A percentile compares a stretch with the other conserved stretches of the same genome.
Conservation (phyloP, 1,140 invertebrate genomes). For the Leptestheria dahalacensis region DNA sequence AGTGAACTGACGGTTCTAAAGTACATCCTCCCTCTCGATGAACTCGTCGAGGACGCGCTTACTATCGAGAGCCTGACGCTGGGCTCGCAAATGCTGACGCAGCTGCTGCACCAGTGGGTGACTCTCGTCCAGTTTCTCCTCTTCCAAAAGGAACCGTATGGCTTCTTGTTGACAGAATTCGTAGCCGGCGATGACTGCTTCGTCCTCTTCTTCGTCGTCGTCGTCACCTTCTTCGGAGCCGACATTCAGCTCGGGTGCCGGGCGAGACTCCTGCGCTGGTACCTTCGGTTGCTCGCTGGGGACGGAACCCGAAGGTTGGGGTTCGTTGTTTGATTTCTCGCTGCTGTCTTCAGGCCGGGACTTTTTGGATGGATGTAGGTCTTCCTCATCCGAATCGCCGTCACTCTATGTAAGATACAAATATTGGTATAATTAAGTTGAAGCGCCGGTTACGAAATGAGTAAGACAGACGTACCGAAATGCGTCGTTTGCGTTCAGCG, state of each 20-base stretch:
- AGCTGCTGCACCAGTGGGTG: constrained; percentile 9
- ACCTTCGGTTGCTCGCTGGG: too few species aligned
- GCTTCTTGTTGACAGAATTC: constrained; percentile 2
- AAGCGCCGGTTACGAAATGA: too few species aligned
- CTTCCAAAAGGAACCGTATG: constrained; percentile 5
- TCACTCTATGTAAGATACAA: too few species aligned
- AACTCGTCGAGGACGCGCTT: not conserved
- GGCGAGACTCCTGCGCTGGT: not conserved
- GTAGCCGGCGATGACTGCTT: not conserved
- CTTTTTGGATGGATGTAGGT: too few species aligned
- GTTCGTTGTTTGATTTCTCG: too few species aligned
- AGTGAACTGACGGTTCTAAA: too few species aligned
- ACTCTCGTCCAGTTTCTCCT: not conserved
- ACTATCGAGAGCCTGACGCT: not conserved
- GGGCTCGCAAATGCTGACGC: not conserved
- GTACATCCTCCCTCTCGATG: not conserved
- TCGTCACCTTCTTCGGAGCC: not conserved
- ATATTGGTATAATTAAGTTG: too few species aligned
- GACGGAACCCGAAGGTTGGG: too few species aligned
- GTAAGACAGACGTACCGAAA: too few species aligned
- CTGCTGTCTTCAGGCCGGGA: too few species aligned
- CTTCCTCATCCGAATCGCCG: too few species aligned
- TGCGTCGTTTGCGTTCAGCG: too few species aligned
- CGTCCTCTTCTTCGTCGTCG: not conserved
- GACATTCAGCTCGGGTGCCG: not conserved